phyloP scores from a whole-genome alignment of 2,888 invertebrate genomes.

The Oligia fasciuncula region DNA sequence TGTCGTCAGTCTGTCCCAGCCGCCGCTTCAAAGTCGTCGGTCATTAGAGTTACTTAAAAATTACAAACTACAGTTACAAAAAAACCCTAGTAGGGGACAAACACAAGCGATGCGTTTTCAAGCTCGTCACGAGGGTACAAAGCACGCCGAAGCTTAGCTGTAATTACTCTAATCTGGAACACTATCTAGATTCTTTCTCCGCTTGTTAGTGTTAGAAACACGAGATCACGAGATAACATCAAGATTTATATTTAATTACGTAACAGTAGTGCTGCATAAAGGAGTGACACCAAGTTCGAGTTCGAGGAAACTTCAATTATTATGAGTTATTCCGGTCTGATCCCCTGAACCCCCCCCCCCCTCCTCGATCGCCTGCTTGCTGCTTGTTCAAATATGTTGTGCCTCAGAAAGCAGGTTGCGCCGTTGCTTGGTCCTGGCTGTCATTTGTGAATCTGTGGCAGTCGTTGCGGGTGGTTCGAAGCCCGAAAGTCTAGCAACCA shows the following conservation, averaged over 20 bases:
- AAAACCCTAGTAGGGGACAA: conserved; percentile 47
- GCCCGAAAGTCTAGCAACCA: neutral
- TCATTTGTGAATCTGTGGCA: neutral
- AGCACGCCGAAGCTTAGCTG: conserved; percentile 73
- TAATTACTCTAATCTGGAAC: conserved; percentile 82
- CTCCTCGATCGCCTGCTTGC: no score
- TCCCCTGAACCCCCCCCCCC: no score
- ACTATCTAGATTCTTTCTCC: conserved; percentile 81
- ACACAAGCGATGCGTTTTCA: conserved; percentile 67
- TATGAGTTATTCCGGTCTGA: neutral
- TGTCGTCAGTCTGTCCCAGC: neutral
- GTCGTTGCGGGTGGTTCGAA: neutral
- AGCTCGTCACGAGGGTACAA: conserved; percentile 74
- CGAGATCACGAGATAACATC: conserved; percentile 76
- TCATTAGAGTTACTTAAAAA: neutral
- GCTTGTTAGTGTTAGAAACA: conserved; percentile 76
- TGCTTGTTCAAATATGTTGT: neutral
- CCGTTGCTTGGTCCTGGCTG: neutral
- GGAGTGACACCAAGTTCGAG: conserved; percentile 52
- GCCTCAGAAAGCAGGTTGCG: no score
- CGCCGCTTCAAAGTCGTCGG: neutral
- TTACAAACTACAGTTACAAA: neutral
- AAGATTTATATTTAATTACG: conserved; percentile 74
- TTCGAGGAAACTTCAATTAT: conserved; percentile 55
- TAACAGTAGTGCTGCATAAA: conserved; percentile 70